Percentiles rank a stretch among this genome's conserved stretches.
phyloP scores from a whole-genome alignment of 2,797 vertebrate species.

The Lates japonicus region DNA sequence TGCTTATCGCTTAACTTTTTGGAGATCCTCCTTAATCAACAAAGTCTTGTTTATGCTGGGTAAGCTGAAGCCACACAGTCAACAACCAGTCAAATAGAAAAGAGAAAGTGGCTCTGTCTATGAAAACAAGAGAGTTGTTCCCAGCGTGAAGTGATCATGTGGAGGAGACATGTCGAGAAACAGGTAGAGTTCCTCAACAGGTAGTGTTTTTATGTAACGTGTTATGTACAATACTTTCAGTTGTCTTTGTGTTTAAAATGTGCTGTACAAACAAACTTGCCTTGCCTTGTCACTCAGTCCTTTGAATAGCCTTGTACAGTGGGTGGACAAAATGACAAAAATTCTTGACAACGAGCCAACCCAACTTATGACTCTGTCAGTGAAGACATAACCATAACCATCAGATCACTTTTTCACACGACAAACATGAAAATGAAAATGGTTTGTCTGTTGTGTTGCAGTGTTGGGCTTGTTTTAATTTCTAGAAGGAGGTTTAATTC shows the following conservation, averaged over 20 bases:
- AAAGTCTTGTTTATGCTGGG: not conserved
- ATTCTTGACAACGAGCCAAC: not conserved
- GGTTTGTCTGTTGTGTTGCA: not conserved
- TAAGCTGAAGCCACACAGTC: not conserved
- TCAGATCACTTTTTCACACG: not conserved
- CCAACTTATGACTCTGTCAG: not conserved
- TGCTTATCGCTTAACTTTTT: not conserved
- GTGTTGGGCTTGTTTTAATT: not conserved
- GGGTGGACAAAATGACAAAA: not conserved
- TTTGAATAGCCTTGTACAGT: not conserved
- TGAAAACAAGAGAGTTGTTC: not conserved
- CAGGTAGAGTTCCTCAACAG: not conserved
- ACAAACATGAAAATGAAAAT: slow-evolving; percentile 4
- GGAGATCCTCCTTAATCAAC: not conserved
- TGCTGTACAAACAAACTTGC: not conserved
- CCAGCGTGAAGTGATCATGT: not conserved
- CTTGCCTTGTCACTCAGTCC: not conserved
- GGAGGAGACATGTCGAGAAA: not conserved
- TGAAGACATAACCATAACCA: not conserved
- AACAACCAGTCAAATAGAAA: slow-evolving; percentile 6
- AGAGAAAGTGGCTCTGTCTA: not conserved
- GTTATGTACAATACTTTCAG: slow-evolving; percentile 18
- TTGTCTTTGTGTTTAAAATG: slow-evolving; percentile 10
- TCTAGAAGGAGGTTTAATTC: not conserved
- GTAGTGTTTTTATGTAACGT: not conserved